These are phyloP conservation scores for Melanostigma gelatinosum DNA, from an alignment of 2,113 vertebrate species.

Conservation along the genomic window DNA sequence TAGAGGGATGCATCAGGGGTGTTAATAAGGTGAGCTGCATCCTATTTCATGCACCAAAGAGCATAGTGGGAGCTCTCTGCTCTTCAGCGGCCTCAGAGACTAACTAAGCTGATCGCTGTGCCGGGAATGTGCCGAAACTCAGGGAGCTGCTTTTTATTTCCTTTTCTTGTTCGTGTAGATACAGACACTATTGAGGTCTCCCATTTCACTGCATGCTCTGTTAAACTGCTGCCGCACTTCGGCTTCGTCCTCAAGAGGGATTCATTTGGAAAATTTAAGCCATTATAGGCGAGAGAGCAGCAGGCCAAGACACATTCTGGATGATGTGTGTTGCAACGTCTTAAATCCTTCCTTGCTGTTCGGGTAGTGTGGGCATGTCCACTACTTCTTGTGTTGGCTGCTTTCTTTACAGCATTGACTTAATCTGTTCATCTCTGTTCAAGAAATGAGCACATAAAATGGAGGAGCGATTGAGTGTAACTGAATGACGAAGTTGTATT, in stretches of 20 bases:
- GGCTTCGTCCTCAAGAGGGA: background rate
- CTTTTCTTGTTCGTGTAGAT: constrained; percentile 26
- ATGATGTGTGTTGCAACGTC: background rate
- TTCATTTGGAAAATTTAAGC: background rate
- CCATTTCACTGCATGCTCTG: constrained; percentile 30
- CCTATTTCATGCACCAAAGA: constrained; percentile 60
- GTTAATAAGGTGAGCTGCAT: constrained; percentile 60
- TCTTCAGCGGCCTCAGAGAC: constrained; percentile 48
- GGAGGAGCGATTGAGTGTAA: constrained; percentile 15
- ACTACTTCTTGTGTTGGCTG: background rate
- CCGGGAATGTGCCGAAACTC: constrained; percentile 14
- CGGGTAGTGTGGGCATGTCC: background rate
- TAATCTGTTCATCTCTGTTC: constrained; percentile 20
- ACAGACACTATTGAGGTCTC: constrained; percentile 1
- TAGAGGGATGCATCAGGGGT: constrained; percentile 32
- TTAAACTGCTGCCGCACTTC: constrained; percentile 9
- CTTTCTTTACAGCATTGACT: constrained; percentile 25
- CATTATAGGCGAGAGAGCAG: background rate
- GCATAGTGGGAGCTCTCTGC: constrained; percentile 40
- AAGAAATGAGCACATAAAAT: constrained; percentile 18
- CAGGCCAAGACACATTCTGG: background rate
- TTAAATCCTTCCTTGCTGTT: background rate
- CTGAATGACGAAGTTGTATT: constrained; percentile 28
- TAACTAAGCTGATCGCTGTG: constrained; percentile 36
- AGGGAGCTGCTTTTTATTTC: constrained; percentile 23